A percentile compares a stretch with the other conserved stretches of the same genome.
These are phyloP conservation scores for Drosophila arawakana DNA, from an alignment of 1,140 invertebrate genomes.

Conservation along the genomic window DNA sequence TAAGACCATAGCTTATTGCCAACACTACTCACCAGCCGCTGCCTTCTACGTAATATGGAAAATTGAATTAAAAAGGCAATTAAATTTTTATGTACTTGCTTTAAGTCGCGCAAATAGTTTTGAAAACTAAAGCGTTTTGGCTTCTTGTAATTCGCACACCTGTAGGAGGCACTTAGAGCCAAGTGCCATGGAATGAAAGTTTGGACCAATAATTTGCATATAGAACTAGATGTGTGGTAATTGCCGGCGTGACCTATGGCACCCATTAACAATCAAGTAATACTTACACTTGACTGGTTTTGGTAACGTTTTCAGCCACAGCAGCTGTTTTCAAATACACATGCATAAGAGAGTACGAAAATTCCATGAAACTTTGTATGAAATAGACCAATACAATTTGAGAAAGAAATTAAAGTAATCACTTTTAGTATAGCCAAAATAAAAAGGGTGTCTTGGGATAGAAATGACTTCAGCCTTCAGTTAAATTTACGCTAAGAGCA, in stretches of 20 bases:
- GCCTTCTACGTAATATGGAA: too few relatives aligned
- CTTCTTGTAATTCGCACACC: conserved; percentile 46
- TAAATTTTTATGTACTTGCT: conserved; percentile 4
- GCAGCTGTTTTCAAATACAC: conserved; percentile 47
- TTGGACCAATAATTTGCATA: conserved; percentile 53
- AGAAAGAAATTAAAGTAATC: too few relatives aligned
- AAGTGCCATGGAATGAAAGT: conserved; percentile 32
- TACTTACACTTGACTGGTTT: conserved; percentile 33
- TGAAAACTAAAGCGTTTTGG: conserved; percentile 24
- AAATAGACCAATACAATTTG: too few relatives aligned
- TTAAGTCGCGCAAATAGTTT: conserved; percentile 32
- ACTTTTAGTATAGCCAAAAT: too few relatives aligned
- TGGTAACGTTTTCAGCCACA: conserved; percentile 18
- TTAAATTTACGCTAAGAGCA: too few relatives aligned
- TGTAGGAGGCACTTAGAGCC: neutral
- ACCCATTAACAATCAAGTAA: conserved; percentile 26
- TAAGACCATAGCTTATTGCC: too few relatives aligned
- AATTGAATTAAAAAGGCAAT: neutral
- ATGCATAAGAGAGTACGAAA: conserved; percentile 19
- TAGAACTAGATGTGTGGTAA: conserved; percentile 25
- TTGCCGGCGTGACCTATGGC: conserved; percentile 33
- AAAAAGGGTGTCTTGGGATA: too few relatives aligned
- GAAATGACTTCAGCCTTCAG: too few relatives aligned
- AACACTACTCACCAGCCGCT: too few relatives aligned
- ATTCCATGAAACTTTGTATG: too few relatives aligned